These are phyloP conservation scores for Equus quagga DNA, from an alignment of 2,113 vertebrate species.

Conservation along the genomic window DNA sequence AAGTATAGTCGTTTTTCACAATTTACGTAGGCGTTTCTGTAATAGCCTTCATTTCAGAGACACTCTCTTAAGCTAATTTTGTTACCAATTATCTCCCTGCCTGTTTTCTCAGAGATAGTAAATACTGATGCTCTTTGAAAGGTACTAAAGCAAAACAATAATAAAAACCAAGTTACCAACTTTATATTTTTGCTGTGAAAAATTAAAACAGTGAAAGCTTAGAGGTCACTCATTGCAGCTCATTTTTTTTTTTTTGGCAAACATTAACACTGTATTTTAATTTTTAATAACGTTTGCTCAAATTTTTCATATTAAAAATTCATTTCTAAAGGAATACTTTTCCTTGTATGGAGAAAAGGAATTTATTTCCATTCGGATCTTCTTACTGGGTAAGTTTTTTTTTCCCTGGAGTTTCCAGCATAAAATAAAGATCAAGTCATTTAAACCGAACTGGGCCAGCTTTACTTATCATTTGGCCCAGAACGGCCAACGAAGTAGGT, in stretches of 20 bases:
- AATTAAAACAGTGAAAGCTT: not conserved
- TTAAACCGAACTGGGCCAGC: not conserved
- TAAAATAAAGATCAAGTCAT: not conserved
- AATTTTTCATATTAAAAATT: not conserved
- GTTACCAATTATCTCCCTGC: not conserved
- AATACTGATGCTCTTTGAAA: constrained; percentile 16
- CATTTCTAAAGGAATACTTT: not conserved
- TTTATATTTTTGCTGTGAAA: not conserved
- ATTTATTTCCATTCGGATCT: not conserved
- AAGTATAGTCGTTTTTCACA: not conserved
- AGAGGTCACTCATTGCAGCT: not conserved
- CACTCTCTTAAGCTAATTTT: not conserved
- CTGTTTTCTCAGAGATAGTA: not conserved
- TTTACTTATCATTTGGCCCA: not conserved
- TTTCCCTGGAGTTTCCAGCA: not conserved
- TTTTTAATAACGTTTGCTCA: not conserved
- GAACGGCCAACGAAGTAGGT: not conserved
- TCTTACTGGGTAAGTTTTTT: not conserved
- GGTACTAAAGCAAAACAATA: not conserved
- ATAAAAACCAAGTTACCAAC: not conserved
- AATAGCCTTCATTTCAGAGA: not conserved
- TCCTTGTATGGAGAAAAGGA: not conserved
- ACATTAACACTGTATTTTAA: not conserved
- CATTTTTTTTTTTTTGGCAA: not conserved
- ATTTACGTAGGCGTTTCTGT: not conserved